Percentiles rank a stretch among this genome's conserved stretches.
Conservation (phyloP, 2,113 vertebrate species). For the Hipposideros armiger region DNA sequence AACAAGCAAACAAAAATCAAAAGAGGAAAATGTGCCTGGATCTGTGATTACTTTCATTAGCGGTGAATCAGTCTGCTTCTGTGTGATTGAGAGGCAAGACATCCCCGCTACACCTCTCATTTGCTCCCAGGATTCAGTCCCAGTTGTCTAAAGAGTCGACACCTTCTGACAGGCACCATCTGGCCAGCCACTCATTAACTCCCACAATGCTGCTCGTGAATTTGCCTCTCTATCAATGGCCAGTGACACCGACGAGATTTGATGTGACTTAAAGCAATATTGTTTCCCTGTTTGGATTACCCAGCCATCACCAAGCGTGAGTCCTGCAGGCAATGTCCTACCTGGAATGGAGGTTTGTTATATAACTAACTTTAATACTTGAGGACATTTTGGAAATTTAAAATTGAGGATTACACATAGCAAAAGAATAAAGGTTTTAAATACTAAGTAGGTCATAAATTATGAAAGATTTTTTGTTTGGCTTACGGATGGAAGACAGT, state of each 20-base stretch:
- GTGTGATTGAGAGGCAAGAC: slow-evolving; percentile 85
- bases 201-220: slow-evolving; percentile 61
- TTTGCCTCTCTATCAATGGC: background rate
- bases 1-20: slow-evolving; percentile 49
- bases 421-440: slow-evolving; percentile 2
- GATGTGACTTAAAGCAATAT: slow-evolving; percentile 58
- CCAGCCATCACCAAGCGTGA: background rate
- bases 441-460: background rate
- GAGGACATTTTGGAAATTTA: background rate
- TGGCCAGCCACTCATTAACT: slow-evolving; percentile 84
- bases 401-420: background rate
- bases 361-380: background rate
- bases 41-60: slow-evolving; percentile 55
- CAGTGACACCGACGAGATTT: slow-evolving; percentile 21
- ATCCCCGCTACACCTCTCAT: slow-evolving; percentile 72
- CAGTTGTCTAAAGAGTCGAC: slow-evolving; percentile 85
- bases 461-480: background rate
- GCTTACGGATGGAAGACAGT: background rate
- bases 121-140: slow-evolving; percentile 85
- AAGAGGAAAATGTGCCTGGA: background rate
- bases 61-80: slow-evolving; percentile 72
- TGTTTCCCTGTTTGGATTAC: slow-evolving; percentile 47
- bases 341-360: background rate
- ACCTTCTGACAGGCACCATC: slow-evolving; percentile 88
- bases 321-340: background rate